phyloP scores from a whole-genome alignment of 2,888 invertebrate species.

The Synanthedon andrenaeformis region DNA sequence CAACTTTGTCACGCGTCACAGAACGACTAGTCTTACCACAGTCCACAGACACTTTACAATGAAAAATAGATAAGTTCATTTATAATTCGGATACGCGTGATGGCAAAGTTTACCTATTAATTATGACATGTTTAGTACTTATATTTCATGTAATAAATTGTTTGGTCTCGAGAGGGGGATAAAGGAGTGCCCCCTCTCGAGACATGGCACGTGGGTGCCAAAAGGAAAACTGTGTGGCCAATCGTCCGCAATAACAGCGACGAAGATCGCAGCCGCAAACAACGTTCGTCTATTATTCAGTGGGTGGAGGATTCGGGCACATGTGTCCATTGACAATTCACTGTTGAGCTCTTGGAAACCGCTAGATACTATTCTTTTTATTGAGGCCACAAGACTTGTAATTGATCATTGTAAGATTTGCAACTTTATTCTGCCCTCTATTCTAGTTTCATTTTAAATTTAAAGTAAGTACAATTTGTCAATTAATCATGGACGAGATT shows the following conservation, averaged over 20 bases:
- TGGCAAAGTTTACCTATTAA: no score
- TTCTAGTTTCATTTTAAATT: no score
- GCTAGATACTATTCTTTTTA: slow-evolving; percentile 15
- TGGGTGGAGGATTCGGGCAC: slow-evolving; percentile 29
- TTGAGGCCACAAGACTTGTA: background rate
- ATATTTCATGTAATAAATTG: no score
- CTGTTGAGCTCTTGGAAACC: slow-evolving; percentile 18
- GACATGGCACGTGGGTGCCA: slow-evolving; percentile 10
- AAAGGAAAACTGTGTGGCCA: slow-evolving; percentile 34
- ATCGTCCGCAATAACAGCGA: slow-evolving; percentile 51
- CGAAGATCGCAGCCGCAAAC: slow-evolving; percentile 40
- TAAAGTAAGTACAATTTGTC: no score
- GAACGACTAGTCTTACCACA: background rate
- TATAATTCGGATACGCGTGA: no score
- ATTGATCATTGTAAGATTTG: no score
- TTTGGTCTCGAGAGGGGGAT: no score
- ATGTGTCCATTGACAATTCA: slow-evolving; percentile 50
- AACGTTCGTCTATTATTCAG: slow-evolving; percentile 56
- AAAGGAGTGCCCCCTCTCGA: no score
- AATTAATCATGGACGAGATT: no score
- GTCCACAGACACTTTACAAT: background rate
- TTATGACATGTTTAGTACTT: no score
- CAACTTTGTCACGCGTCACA: background rate
- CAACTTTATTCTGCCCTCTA: no score
- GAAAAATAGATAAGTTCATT: no score